Base-by-base conservation (phyloP, 2,113 vertebrate genomes). In the Corvus hawaiiensis region DNA sequence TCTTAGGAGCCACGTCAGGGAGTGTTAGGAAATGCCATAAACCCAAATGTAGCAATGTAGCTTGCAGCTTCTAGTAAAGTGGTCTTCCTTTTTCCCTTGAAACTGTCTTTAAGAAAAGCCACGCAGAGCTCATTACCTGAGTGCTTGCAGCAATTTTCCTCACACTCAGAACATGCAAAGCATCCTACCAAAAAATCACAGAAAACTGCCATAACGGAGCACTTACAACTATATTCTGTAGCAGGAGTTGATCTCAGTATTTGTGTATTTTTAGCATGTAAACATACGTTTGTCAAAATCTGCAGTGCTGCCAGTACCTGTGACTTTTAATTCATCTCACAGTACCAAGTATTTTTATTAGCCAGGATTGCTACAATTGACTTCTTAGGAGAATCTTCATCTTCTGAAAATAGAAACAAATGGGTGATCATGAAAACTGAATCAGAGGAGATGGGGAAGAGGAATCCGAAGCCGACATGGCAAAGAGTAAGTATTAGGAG, bases 381-480 rank as follows among this genome's bases (percentile, higher is more conserved):
- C 85, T 93, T 79, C 49, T 56, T 35, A 69, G 59, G 51, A 92
- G 67, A 90, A 88, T 79, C 49, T 90, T 52, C 12, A 24, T 91
- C 73, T 88, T 82, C 82, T 94, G 82, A 92, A 95, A 92, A 95
- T 51, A 94, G 82, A 83, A 94, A 76, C 49, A 83, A 90, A 90
- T 41, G 78, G 19, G 27, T 92, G n/a, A 41, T 78, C 37, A 59
- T 51, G 71, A 88, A 83, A 91, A 86, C 24, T 82, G 75, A 85
- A 69, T 46, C 63, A 85, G 75, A 91, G 43, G 41, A 88, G 62
- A 75, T 43, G 27, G 19, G 15, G 63, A 90, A 87, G 62, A 76
- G 48, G 67, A 91, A 66, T 91, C 51, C 21, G 33, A 88, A 85
- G 41, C n/a, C 84, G 67, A 81, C 21, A 90, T 93, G 75, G 82